Evolutionary conservation across 92 coral and sea anemone genomes (phyloP), one percentile per base, ranked within the genome.

Genomic region (Phenganax stokvisi): DNA sequence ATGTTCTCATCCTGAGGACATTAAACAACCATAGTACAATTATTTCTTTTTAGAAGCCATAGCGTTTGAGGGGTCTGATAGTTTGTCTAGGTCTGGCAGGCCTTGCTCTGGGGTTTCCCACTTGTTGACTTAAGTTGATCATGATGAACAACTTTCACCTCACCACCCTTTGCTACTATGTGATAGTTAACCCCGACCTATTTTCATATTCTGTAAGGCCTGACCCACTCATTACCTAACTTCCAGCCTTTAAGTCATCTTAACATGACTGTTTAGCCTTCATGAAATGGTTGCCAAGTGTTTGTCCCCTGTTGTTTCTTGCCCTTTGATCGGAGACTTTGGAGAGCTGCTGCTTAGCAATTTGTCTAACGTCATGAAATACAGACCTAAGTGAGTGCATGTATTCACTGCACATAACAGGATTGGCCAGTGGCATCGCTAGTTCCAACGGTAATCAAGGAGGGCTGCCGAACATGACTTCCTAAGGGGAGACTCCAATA

Each of bases 371-470:
- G 25, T 20, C 25, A 20, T 20, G 25, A 20, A 56, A 71, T 71
- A 37, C 75, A 3, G 74, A 69, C 74, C 76, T 29, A 13, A 85
- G 84, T 31, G 84, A 28, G 10, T 51, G 57, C 51, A 76, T 25
- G 31, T 85, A 85, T 25, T 85, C 84, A 44, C 79, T 86, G 70
- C 62, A 78, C 54, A 84, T 83, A 60, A 70, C 76, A 12, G 87
- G 89, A 5, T 76, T 83, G 17, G 86, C 57, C 25, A 82, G 82
- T 15, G 89, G 84, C 56, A 85, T 17, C 75, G 85, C 88, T 71
- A 88, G 51, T 17, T 82, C 88, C 58, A 88, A 68, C 84, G 87
- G 62, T 63, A 86, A 57, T 85, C 88, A 57, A 82, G 85, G 61
- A 80, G 85, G 25, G 25, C 25, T 20, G 25, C 25, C 25, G 25